Evolutionary conservation across 2,113 vertebrate species (phyloP), one percentile per base, ranked within the genome.

Genomic region (Pituophis catenifer): DNA sequence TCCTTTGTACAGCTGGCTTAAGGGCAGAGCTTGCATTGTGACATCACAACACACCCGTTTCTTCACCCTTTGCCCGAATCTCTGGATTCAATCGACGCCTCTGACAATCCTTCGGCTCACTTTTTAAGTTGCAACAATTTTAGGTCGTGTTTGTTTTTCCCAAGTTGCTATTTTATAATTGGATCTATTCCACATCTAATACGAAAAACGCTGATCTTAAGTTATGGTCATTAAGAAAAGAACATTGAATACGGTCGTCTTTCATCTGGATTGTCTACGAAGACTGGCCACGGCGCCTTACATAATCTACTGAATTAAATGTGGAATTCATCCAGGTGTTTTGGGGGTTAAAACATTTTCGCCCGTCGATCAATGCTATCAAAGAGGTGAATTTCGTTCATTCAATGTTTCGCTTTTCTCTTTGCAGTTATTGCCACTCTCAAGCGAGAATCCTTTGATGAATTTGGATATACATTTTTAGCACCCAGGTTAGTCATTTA

Each of bases 391-490:
- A 10, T 1, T 93, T 93, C 91, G 21, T 23, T 94, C 95, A 91
- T 88, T 94, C 96, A 89, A 55, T 93, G 3, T 90, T 95, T 12
- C 86, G 55, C 95, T 15, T 94, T 97, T 96, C 93, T 97, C 86
- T 96, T 95, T 97, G 91, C 98, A 99, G 99, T 97, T 96, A 96
- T 98, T 94, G 98, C 99, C 94, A 98, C 98, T 12, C 95, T 99
- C 96, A 98, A 98, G 95, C 94, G 92, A 33, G 98, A 99, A 23
- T 92, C 95, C 94, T 99, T 98, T 97, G 99, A 99, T 94, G 98
- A 99, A 95, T 95, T 96, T 95, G 99, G 99, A 58, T 98, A 99
- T 94, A 99, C 99, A 0, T 98, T 98, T 97, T 97, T 99, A 95
- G 99, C 99, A 93, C 99, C 99, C 88, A 99, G 99, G 99, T 99